phyloP scores from a whole-genome alignment of 2,797 vertebrate genomes.

The Coluber constrictor region DNA sequence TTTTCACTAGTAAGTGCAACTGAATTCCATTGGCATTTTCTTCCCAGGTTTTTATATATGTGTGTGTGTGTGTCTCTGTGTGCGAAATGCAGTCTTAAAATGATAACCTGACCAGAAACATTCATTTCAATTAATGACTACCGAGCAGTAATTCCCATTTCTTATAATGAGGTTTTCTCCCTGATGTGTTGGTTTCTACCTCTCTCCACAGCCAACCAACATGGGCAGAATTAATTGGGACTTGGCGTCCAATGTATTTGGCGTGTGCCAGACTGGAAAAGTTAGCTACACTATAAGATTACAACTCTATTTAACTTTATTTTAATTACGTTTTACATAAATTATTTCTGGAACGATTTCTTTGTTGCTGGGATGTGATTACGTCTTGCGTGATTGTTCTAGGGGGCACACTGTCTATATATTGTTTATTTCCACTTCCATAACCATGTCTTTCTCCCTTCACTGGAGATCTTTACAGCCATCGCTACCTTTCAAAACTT shows the following conservation, averaged over 20 bases:
- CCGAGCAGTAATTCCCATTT: not conserved
- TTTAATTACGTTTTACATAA: not conserved
- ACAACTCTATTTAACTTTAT: not conserved
- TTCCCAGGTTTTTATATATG: not conserved
- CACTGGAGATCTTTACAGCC: conserved; percentile 32
- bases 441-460: not conserved
- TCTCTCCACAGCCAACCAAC: not conserved
- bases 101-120: not conserved
- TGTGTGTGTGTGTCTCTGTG: not conserved
- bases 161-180: not conserved
- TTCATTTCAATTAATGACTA: not conserved
- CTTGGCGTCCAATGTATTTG: not conserved
- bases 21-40: not conserved
- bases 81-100: not conserved
- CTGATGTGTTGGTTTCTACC: not conserved
- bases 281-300: not conserved
- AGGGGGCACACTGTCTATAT: too few species aligned
- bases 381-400: conserved; percentile 28
- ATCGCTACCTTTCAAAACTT: conserved; percentile 9
- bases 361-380: not conserved
- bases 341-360: not conserved
- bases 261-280: not conserved
- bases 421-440: too few species aligned
- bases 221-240: not conserved
- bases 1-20: not conserved